Evolutionary conservation across 1,140 invertebrate genomes (phyloP), one percentile per base, ranked within the genome.

Genomic region (Pseudomyrmex flavicornis): DNA sequence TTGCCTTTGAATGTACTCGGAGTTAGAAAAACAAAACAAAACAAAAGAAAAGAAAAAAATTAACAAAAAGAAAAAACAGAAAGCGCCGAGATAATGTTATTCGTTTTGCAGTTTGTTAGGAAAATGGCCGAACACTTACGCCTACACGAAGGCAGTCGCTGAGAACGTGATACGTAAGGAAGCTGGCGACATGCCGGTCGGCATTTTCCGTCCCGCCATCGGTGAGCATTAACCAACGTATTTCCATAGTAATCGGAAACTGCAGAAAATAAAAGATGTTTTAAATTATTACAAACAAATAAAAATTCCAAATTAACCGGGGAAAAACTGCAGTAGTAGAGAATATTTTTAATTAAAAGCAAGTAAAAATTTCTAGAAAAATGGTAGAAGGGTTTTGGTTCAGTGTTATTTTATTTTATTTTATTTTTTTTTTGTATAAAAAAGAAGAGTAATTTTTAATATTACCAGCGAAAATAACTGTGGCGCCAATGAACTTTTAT

Each of bases 141-240:
- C 96, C 0, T 97, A 95, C 86, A 97, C 97, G 2, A 97, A 97
- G 92, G 96, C 96, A 0, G 93, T 97, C 62, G 96, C 96, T 0
- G 97, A 97, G 89, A 93, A 95, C 22, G 93, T 96, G 2, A 88
- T 97, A 0, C 94, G 94, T 8, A 92, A 94, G n/a, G 94, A 95
- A 75, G 91, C 92, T 9, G 90, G 84, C 9, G 87, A 94, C 66
- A 91, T 98, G 65, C 97, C 97, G 0, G 92, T 97, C 12, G 96
- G 96, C 61, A 97, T 98, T 82, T 96, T 98, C 83, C 95, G 97
- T 90, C 97, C 97, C 1, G 97, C 96, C 1, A 97, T 98, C 85
- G 97, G 96, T 96, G 91, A 22, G 86, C 48, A 85, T 46, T 56
- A 17, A 15, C 68, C 22, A 75, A 9, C 12, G 35, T 35, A 44